Conservation (phyloP, 2,797 vertebrate genomes). For the Sorex maritimensis region DNA sequence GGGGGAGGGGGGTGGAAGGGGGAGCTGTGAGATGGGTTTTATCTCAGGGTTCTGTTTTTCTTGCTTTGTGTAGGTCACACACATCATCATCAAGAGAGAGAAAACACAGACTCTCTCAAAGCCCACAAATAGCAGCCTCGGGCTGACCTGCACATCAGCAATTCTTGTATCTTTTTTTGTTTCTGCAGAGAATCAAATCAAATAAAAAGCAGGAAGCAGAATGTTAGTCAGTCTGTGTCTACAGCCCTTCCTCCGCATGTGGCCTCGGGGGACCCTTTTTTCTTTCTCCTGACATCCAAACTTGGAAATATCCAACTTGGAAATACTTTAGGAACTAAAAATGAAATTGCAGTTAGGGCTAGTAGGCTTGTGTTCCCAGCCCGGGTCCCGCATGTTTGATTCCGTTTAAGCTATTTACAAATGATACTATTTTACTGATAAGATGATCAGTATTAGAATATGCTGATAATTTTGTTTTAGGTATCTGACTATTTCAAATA, state of each 20-base stretch:
- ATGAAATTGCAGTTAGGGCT: constrained; percentile 6
- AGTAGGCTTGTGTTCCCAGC: background rate
- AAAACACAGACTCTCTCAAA: constrained; percentile 48
- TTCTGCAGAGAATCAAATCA: constrained; percentile 60
- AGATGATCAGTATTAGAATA: too few relatives aligned
- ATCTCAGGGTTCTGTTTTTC: background rate
- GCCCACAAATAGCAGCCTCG: background rate
- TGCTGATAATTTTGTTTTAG: background rate
- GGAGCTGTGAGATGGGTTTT: background rate
- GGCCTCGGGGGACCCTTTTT: constrained; percentile 52
- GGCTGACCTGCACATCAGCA: background rate
- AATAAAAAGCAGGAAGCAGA: constrained; percentile 80
- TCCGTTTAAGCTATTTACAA: background rate
- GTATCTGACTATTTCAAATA: constrained; percentile 25
- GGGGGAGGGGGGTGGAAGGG: background rate
- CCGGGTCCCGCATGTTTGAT: background rate
- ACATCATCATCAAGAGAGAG: constrained; percentile 6
- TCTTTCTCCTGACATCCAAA: constrained; percentile 69
- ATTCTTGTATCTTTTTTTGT: constrained; percentile 16
- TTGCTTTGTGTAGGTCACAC: background rate
- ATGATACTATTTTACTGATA: background rate
- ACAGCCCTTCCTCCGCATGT: constrained; percentile 67
- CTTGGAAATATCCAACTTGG: constrained; percentile 68
- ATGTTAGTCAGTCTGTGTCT: constrained; percentile 63
- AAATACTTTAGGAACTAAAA: constrained; percentile 71